Conservation (phyloP, 64 coral and sea anemone species). For the Dendrophyllia cribrosa region DNA sequence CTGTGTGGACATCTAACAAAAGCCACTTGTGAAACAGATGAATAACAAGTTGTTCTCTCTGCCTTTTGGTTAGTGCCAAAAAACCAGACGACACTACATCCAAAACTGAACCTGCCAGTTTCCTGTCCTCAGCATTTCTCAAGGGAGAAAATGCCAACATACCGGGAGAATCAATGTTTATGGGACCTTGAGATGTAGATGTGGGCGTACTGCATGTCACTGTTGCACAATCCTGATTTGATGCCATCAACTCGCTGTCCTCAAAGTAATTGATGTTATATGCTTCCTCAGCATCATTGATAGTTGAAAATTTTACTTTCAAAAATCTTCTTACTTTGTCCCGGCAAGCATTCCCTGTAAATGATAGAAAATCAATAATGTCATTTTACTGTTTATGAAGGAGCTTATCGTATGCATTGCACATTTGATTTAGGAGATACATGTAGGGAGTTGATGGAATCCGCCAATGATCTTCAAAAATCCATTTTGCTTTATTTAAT, state of each 20-base stretch:
- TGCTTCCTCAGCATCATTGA: slow-evolving; percentile 24
- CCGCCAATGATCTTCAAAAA: no score
- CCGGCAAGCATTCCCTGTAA: slow-evolving; percentile 53
- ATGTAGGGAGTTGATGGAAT: no score
- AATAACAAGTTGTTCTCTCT: slow-evolving; percentile 33
- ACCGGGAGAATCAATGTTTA: not conserved
- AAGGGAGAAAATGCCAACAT: slow-evolving; percentile 14
- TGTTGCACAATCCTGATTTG: not conserved
- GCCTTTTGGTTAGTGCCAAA: slow-evolving; percentile 30
- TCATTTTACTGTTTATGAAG: not conserved
- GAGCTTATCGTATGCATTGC: no score
- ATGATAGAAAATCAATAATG: not conserved
- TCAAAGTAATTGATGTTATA: slow-evolving; percentile 15
- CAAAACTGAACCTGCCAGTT: slow-evolving; percentile 1
- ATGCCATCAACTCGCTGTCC: not conserved
- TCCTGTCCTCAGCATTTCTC: not conserved
- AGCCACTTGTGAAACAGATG: slow-evolving; percentile 39
- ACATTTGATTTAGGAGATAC: no score
- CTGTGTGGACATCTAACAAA: slow-evolving; percentile 1
- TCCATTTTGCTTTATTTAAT: no score
- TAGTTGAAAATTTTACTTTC: slow-evolving; percentile 23
- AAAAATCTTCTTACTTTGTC: slow-evolving; percentile 18
- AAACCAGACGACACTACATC: slow-evolving; percentile 1
- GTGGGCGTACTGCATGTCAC: not conserved
- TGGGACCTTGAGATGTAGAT: not conserved